phyloP scores from a whole-genome alignment of 2,888 invertebrate species.

The Zelleria hepariella region DNA sequence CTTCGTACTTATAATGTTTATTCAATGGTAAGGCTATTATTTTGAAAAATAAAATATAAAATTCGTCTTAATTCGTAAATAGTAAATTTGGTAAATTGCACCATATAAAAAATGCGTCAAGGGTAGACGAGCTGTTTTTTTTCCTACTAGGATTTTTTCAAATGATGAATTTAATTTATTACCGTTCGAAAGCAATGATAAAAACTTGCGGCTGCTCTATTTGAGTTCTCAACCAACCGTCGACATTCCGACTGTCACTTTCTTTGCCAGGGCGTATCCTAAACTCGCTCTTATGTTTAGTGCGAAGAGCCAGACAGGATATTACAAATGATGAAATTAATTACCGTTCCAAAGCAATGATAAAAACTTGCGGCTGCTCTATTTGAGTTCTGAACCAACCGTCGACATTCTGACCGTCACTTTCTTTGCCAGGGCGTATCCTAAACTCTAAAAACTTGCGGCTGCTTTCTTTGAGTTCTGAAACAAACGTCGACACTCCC shows the following conservation, averaged over 20 bases:
- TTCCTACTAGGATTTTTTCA: too few species aligned
- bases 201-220: slow-evolving; percentile 43
- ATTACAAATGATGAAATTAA: slow-evolving; percentile 35
- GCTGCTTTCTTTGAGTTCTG: slow-evolving; percentile 45
- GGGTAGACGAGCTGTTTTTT: too few species aligned
- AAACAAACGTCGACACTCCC: slow-evolving; percentile 7
- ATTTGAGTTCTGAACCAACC: slow-evolving; percentile 28
- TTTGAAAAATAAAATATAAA: too few species aligned
- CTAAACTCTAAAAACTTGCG: slow-evolving; percentile 34
- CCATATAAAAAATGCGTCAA: too few species aligned
- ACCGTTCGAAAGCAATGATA: slow-evolving; percentile 44
- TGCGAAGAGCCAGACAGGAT: background rate
- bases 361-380: slow-evolving; percentile 49
- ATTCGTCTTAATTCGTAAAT: too few species aligned
- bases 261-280: background rate
- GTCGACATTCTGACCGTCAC: background rate
- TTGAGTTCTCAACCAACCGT: slow-evolving; percentile 27
- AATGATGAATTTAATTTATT: slow-evolving; percentile 46
- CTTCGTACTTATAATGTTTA: too few species aligned
- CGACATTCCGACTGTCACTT: background rate
- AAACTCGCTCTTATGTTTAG: background rate
- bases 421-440: too few species aligned
- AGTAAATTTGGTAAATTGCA: too few species aligned
- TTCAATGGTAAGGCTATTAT: too few species aligned
- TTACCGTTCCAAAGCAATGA: slow-evolving; percentile 44